Evolutionary conservation across 2,797 vertebrate genomes (phyloP).

Genomic region (Enteromius afrohamiltoni): DNA sequence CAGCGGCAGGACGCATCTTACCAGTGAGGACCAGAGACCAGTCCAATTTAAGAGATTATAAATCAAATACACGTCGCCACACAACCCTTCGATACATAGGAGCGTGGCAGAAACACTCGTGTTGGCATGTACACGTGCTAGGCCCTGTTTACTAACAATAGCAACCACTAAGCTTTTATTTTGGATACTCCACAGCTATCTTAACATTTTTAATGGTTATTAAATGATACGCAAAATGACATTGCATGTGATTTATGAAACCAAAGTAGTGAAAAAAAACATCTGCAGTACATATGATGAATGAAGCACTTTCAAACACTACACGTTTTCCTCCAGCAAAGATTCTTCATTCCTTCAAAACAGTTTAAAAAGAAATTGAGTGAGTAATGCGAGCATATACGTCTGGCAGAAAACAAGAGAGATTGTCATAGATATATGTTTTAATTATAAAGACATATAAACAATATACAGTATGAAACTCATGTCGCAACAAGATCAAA

Average conservation of each 20-base stretch:
- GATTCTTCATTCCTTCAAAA: background rate
- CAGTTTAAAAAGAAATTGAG: background rate
- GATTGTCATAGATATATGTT: constrained; percentile 77
- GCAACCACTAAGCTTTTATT: background rate
- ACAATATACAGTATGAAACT: constrained; percentile 83
- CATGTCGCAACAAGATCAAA: constrained; percentile 81
- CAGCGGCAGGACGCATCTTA: constrained; percentile 66
- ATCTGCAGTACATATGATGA: background rate
- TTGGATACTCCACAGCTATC: background rate
- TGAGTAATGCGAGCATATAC: background rate
- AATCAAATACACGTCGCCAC: constrained; percentile 20
- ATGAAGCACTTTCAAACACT: background rate
- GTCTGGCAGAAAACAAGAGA: constrained; percentile 53
- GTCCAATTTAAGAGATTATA: constrained; percentile 34
- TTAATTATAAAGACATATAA: constrained; percentile 95
- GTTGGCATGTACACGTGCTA: background rate
- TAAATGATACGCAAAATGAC: background rate
- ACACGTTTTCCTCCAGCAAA: background rate
- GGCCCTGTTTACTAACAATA: constrained; percentile 8
- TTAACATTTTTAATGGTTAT: background rate
- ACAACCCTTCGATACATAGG: constrained; percentile 9
- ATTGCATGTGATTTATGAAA: background rate
- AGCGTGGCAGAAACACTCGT: background rate
- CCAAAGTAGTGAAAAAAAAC: background rate
- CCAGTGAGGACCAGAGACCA: constrained; percentile 59